Evolutionary conservation across 64 coral and sea anemone species (phyloP).

Genomic region (Montipora sp.): DNA sequence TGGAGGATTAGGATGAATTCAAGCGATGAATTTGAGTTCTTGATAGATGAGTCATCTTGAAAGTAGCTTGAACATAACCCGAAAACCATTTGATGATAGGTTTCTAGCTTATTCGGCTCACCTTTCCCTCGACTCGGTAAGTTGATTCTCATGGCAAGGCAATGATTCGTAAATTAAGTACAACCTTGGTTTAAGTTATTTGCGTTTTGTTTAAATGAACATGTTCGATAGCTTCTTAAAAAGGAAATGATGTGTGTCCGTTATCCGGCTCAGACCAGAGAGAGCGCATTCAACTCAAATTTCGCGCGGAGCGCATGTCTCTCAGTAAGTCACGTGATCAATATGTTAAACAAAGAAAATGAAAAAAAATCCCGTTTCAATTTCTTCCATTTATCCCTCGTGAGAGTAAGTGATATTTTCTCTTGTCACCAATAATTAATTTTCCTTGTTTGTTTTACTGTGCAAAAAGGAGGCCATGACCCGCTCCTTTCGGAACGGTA

Average conservation of each 20-base stretch:
- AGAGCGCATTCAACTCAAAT: conserved; percentile 34
- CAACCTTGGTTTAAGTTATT: not conserved
- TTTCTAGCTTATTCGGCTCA: not conserved
- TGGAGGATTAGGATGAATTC: not conserved
- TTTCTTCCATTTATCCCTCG: not conserved
- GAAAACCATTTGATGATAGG: not conserved
- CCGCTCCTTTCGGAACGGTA: not conserved
- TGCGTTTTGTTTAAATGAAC: not conserved
- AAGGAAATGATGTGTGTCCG: conserved; percentile 22
- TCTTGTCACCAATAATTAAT: not conserved
- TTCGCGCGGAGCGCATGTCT: conserved; percentile 30
- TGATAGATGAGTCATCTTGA: not conserved
- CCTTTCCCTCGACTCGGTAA: conserved; percentile 41
- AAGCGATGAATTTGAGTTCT: not conserved
- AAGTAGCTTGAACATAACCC: not conserved
- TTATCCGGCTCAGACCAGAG: not conserved
- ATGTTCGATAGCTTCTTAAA: not conserved
- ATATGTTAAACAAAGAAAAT: not conserved
- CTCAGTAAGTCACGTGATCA: conserved; percentile 12
- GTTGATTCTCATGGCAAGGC: conserved; percentile 14
- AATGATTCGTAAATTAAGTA: not conserved
- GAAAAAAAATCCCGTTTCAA: not conserved
- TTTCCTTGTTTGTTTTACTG: not conserved
- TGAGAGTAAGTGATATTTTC: not conserved
- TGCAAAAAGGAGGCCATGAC: not conserved